A percentile compares a stretch with the other conserved stretches of the same genome.
phyloP scores from a whole-genome alignment of 2,888 invertebrate genomes.

The Oxyteleia sp. region DNA sequence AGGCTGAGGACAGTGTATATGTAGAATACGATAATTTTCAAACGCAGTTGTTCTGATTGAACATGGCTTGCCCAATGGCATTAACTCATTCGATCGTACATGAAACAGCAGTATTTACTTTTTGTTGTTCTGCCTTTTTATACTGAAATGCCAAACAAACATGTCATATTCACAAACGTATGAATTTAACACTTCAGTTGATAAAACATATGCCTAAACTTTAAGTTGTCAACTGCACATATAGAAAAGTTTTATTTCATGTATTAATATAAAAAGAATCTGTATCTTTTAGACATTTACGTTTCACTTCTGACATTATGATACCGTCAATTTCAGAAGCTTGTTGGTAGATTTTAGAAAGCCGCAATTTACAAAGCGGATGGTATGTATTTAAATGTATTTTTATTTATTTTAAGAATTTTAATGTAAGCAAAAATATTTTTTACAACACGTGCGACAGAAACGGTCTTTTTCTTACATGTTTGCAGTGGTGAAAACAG shows the following conservation, averaged over 20 bases:
- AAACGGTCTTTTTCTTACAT: too few relatives aligned
- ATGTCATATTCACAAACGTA: neutral
- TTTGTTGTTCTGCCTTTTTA: neutral
- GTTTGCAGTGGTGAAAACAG: too few relatives aligned
- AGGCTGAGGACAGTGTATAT: constrained; percentile 8
- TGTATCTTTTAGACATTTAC: neutral
- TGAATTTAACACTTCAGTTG: neutral
- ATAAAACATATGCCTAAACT: too few relatives aligned
- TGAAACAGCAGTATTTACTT: neutral
- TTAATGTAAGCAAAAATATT: too few relatives aligned
- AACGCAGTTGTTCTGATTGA: constrained; percentile 22
- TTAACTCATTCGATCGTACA: constrained; percentile 12
- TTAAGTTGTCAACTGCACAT: too few relatives aligned
- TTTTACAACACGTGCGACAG: too few relatives aligned
- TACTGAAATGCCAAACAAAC: neutral
- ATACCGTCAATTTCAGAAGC: too few relatives aligned
- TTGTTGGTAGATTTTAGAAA: too few relatives aligned
- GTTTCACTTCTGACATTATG: too few relatives aligned
- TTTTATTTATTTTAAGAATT: too few relatives aligned
- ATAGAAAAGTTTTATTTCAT: neutral
- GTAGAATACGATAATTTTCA: constrained; percentile 34
- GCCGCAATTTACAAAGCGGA: too few relatives aligned
- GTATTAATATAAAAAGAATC: neutral
- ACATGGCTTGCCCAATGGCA: constrained; percentile 11
- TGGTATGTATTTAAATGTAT: too few relatives aligned